phyloP scores from a whole-genome alignment of 2,888 invertebrate genomes.

The Augochlorella aurata region DNA sequence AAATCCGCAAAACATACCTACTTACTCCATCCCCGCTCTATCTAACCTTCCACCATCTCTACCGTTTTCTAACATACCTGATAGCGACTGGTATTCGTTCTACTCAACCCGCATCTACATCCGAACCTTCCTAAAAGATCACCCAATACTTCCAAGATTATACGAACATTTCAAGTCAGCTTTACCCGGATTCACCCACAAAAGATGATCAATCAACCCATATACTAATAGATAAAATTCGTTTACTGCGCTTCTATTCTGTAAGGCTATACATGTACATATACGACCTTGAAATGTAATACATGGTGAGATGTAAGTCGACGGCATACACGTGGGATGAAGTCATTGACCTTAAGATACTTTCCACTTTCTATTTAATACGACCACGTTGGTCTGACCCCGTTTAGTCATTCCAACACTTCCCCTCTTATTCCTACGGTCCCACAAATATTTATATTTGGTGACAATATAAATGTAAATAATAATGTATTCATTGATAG shows the following conservation, averaged over 20 bases:
- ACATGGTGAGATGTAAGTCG: slow-evolving; percentile 41
- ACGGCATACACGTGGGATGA: slow-evolving; percentile 54
- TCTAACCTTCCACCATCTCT: too few species aligned
- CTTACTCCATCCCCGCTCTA: too few species aligned
- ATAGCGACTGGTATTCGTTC: too few species aligned
- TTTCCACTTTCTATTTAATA: slow-evolving; percentile 53
- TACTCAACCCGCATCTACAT: too few species aligned
- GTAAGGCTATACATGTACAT: background rate
- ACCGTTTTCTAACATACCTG: too few species aligned
- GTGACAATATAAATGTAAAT: background rate
- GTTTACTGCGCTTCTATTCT: background rate
- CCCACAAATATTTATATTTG: background rate
- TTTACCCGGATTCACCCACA: too few species aligned
- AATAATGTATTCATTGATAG: background rate
- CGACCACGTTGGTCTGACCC: slow-evolving; percentile 19
- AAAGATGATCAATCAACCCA: background rate
- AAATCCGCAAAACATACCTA: too few species aligned
- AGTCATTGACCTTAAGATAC: slow-evolving; percentile 59
- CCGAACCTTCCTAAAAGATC: too few species aligned
- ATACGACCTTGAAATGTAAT: slow-evolving; percentile 57
- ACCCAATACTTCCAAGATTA: too few species aligned
- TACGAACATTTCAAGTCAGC: too few species aligned
- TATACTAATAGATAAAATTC: too few species aligned
- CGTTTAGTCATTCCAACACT: slow-evolving; percentile 15
- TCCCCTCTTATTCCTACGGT: background rate